Percentiles rank a stretch among this genome's conserved stretches.
These are phyloP conservation scores for Pipistrellus pipistrellus DNA, from an alignment of 2,797 vertebrate species.

Conservation along the genomic window DNA sequence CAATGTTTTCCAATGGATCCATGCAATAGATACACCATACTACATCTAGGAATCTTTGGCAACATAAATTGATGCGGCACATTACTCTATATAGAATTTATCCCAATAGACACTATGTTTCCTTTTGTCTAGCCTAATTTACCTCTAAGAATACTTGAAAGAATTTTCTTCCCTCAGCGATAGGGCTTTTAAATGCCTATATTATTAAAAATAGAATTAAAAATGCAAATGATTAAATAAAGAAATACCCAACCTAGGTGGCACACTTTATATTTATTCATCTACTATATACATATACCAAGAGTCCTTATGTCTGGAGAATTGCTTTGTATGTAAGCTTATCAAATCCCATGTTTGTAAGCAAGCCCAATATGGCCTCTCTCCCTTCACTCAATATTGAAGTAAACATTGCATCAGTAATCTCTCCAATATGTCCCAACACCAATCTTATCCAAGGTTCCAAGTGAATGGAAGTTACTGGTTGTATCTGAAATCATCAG, in stretches of 20 bases:
- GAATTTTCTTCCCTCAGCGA: not conserved
- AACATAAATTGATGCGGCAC: not conserved
- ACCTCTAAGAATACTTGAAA: slow-evolving; percentile 36
- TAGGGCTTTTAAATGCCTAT: not conserved
- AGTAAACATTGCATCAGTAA: not conserved
- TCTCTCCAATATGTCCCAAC: not conserved
- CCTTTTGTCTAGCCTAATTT: not conserved
- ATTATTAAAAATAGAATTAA: not conserved
- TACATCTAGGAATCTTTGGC: not conserved
- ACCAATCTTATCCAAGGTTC: slow-evolving; percentile 15
- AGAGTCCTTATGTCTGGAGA: not conserved
- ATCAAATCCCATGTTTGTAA: not conserved
- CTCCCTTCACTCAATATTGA: not conserved
- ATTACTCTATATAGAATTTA: not conserved
- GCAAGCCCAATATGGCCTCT: not conserved
- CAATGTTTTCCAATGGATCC: not conserved
- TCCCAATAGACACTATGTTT: not conserved
- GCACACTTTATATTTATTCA: not conserved
- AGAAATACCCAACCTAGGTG: not conserved
- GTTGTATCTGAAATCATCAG: not conserved
- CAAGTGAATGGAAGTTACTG: not conserved
- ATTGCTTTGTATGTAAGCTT: not conserved
- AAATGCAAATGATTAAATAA: slow-evolving; percentile 35
- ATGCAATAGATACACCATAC: not conserved
- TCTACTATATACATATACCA: not conserved